Base-by-base conservation (phyloP, 2,888 invertebrate species). In the Platynereis dumerilii region DNA sequence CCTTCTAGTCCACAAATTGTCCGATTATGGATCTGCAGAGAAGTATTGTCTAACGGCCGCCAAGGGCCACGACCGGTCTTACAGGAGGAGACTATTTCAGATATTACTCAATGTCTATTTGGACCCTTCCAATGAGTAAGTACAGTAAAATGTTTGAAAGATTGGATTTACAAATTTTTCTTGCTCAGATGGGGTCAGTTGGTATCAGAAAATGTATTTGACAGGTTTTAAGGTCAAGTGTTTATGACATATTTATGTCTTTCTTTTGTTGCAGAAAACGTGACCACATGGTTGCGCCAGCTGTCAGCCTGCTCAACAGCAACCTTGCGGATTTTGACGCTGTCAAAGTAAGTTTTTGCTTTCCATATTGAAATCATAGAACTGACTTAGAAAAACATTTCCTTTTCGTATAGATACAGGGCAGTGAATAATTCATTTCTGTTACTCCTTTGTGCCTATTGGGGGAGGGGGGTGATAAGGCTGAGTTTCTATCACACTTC, bases 21-120 rank as follows among this genome's bases (percentile, higher is more conserved):
- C 83, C 64, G 87, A 87, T 76, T 86, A 82, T 69, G 75, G 77
- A 48, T 85, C 85, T 28, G 87, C 87, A 3, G 85, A 86, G 75
- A 83, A 84, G 67, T 87, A 87, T 73, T 87, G 87, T 71, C 69
- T 82, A 24, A 78, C 83, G 52, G 83, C 85, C 72, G 80, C 83
- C 22, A 68, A 72, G 7, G 78, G 77, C 7, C 78, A 79, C 58
- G 83, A 83, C 59, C 66, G 71, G 3, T 73, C 71, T 12, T 81
- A 82, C 61, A 74, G 83, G 53, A 80, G 81, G 67, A 71, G 81
- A n/a, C 78, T 86, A 24, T 86, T 84, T 71, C 81, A 85, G 62
- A 81, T 78, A 42, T 75, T 86, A 26, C 79, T 86, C 12, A 75
- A 77, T 68, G 83, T 86, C 39, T 86, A 86, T 72, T 74, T 86